Evolutionary conservation across 1,140 invertebrate species (phyloP).

Genomic region (Asbolus verrucosus): DNA sequence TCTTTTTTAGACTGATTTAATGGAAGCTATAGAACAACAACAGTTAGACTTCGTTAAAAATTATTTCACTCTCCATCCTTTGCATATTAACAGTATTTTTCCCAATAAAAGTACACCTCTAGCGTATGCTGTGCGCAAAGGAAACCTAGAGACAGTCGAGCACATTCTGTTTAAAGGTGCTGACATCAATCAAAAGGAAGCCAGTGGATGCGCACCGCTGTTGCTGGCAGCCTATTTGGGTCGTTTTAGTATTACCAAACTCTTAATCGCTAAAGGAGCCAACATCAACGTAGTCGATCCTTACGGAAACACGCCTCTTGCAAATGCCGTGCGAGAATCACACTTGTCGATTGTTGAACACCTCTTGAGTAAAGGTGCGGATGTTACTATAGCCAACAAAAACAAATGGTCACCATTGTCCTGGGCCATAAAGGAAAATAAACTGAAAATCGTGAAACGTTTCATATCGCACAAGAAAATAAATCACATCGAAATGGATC

Average conservation of each 20-base stretch:
- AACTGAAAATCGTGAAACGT: neutral
- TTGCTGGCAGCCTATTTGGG: neutral
- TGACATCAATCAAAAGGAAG: neutral
- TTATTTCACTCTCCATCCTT: too few relatives aligned
- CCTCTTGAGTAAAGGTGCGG: neutral
- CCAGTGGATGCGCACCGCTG: neutral
- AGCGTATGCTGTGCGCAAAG: neutral
- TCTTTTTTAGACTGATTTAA: too few relatives aligned
- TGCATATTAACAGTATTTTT: too few relatives aligned
- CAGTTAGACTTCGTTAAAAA: too few relatives aligned
- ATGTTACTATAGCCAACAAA: neutral
- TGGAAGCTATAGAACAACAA: too few relatives aligned
- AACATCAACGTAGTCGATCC: neutral
- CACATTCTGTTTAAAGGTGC: neutral
- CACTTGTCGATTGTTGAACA: neutral
- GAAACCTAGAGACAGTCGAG: neutral
- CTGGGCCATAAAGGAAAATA: neutral
- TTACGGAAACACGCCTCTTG: neutral
- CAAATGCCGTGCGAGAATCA: neutral
- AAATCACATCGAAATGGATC: neutral
- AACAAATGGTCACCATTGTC: neutral
- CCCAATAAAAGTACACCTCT: neutral
- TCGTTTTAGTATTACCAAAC: neutral
- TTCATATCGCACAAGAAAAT: neutral
- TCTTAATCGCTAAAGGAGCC: too few relatives aligned